These are phyloP conservation scores for Chironomus striatipennis DNA, from an alignment of 1,140 invertebrate species.

Conservation along the genomic window DNA sequence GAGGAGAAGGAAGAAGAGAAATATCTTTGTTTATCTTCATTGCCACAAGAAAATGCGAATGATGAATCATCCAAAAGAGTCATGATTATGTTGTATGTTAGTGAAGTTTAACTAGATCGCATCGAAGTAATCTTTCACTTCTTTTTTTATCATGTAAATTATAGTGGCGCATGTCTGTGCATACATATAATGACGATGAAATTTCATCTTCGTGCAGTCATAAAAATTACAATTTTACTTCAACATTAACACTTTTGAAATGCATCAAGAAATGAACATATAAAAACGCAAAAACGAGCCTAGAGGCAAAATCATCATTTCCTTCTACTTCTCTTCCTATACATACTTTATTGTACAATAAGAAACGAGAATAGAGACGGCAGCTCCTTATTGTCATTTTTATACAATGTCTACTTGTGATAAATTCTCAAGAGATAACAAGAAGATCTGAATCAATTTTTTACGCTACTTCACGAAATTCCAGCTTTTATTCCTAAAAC, in stretches of 20 bases:
- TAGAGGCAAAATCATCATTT: background rate
- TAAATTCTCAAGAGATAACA: background rate
- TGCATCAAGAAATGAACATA: no score
- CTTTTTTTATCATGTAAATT: constrained; percentile 9
- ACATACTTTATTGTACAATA: no score
- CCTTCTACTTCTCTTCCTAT: no score
- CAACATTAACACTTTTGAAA: background rate
- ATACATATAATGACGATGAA: constrained; percentile 6
- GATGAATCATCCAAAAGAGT: background rate
- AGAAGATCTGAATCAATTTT: background rate
- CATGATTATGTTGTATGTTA: background rate
- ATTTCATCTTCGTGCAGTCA: constrained; percentile 1
- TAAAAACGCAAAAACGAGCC: background rate
- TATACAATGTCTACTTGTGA: no score
- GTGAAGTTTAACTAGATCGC: constrained; percentile 7
- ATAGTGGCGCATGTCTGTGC: constrained; percentile 10
- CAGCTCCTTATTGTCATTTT: background rate
- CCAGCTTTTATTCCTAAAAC: background rate
- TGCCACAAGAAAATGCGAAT: background rate
- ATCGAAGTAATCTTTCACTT: constrained; percentile 7
- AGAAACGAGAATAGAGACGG: background rate
- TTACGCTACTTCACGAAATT: background rate
- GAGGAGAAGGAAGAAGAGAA: no score
- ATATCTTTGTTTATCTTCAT: no score
- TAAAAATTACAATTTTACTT: background rate